Evolutionary conservation across 2,113 vertebrate species (phyloP).

Genomic region (Dromiciops gliroides): DNA sequence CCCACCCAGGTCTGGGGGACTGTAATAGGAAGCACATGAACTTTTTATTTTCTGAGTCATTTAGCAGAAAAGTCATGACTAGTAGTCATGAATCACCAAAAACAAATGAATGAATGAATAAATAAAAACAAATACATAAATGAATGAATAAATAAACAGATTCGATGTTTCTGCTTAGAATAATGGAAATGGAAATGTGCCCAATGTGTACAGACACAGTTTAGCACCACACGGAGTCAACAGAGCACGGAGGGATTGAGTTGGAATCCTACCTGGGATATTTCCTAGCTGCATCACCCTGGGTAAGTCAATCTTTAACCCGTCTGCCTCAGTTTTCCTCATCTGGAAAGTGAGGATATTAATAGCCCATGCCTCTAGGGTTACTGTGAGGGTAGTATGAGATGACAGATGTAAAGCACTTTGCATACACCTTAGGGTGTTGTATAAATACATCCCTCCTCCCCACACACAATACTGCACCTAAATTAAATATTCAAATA

Average conservation of each 20-base stretch:
- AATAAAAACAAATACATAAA: too few species aligned
- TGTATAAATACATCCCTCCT: too few species aligned
- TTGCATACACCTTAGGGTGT: too few species aligned
- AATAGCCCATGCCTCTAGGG: background rate
- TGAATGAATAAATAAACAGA: background rate
- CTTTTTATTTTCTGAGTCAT: background rate
- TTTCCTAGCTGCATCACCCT: too few species aligned
- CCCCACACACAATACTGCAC: background rate
- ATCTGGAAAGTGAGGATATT: background rate
- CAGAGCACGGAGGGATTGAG: too few species aligned
- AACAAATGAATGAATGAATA: too few species aligned
- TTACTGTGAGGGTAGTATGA: too few species aligned
- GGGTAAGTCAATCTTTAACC: background rate
- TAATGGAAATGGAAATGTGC: background rate
- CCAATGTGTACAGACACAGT: background rate
- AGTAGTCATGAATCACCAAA: background rate
- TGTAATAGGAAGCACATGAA: background rate
- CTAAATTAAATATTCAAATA: background rate
- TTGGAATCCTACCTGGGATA: too few species aligned
- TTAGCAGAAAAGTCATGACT: background rate
- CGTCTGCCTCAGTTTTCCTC: background rate
- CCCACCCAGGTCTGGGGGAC: too few species aligned
- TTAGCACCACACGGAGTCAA: too few species aligned
- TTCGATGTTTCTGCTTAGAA: background rate
- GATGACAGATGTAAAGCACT: too few species aligned